phyloP scores from a whole-genome alignment of 2,113 vertebrate species.

The Aspidoscelis tigris region DNA sequence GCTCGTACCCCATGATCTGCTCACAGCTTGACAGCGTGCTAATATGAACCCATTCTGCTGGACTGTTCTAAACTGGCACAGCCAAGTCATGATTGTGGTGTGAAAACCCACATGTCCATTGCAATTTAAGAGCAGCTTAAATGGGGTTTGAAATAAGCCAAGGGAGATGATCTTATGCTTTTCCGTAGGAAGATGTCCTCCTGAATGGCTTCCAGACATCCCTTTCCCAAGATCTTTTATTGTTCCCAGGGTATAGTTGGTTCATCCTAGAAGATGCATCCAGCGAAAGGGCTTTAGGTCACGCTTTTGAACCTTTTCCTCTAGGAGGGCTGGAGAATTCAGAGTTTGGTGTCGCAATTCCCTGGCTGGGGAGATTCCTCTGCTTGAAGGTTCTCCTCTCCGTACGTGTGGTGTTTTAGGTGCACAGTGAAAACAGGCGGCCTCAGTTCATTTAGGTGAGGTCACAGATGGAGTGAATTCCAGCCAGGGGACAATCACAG shows the following conservation, averaged over 20 bases:
- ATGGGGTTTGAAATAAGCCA: neutral
- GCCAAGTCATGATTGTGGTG: no score
- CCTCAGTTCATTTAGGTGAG: constrained; percentile 55
- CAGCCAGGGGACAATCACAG: constrained; percentile 57
- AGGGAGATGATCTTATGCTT: neutral
- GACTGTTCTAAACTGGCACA: no score
- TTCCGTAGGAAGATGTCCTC: neutral
- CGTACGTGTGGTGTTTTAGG: constrained; percentile 46
- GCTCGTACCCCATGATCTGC: no score
- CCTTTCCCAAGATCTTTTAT: neutral
- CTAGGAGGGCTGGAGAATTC: neutral
- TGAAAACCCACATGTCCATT: no score
- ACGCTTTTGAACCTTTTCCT: constrained; percentile 39
- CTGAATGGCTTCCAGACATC: neutral
- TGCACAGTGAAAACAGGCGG: constrained; percentile 54
- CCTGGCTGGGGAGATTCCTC: constrained; percentile 38
- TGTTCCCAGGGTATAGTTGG: neutral
- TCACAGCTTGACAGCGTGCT: no score
- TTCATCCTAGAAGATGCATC: constrained; percentile 25
- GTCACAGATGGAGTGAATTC: constrained; percentile 67
- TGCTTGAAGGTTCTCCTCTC: constrained; percentile 34
- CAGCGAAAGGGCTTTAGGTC: constrained; percentile 27
- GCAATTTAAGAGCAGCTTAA: no score
- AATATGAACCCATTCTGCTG: no score
- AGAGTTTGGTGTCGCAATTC: constrained; percentile 39